Conservation (phyloP, 2,113 vertebrate species). For the Chaetorhynchus papuensis region DNA sequence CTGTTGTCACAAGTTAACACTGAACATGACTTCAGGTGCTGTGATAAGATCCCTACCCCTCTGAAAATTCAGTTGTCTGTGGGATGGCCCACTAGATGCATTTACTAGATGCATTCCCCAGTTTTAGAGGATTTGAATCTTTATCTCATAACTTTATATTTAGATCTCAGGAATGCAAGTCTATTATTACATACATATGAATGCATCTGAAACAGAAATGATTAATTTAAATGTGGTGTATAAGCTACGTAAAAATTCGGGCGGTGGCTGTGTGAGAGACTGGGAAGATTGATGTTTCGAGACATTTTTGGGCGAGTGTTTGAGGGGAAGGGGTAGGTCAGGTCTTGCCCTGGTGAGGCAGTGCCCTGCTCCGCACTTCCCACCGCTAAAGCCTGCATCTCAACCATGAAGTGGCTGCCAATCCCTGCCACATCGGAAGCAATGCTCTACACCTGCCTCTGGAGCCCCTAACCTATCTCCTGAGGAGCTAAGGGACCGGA, state of each 20-base stretch:
- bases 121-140: not conserved
- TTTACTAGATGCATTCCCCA: not conserved
- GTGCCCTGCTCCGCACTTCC: not conserved
- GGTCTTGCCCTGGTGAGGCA: too few relatives aligned
- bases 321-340: not conserved
- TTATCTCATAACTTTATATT: not conserved
- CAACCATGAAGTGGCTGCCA: not conserved
- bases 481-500: not conserved
- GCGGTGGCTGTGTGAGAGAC: not conserved
- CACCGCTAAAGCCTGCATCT: too few relatives aligned
- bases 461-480: not conserved
- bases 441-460: not conserved
- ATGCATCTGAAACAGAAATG: not conserved
- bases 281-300: not conserved
- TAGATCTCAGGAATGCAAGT: not conserved
- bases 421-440: rapidly evolving
- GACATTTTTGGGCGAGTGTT: not conserved
- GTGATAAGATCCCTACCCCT: not conserved
- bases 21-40: not conserved
- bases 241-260: not conserved
- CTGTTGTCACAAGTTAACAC: not conserved
- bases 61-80: not conserved
- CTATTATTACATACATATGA: not conserved
- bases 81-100: not conserved
- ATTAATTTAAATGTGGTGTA: not conserved